Evolutionary conservation across 2,113 vertebrate genomes (phyloP).

Genomic region (Lepisosteus oculatus): DNA sequence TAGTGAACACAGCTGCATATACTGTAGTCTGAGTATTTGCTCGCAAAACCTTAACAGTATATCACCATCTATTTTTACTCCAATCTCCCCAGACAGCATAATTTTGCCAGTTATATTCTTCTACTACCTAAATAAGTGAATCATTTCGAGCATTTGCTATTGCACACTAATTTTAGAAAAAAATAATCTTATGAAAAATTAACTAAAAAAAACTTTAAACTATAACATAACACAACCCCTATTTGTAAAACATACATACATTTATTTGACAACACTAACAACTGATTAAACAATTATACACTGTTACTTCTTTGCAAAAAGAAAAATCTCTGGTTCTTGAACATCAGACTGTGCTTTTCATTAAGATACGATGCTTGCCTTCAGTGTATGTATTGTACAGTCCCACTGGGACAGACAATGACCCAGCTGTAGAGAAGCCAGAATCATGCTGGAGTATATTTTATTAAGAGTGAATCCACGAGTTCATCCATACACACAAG

Average conservation of each 20-base stretch:
- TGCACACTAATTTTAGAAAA: too few species aligned
- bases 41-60: too few species aligned
- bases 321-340: background rate
- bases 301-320: background rate
- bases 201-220: too few species aligned
- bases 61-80: too few species aligned
- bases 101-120: too few species aligned
- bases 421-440: slow-evolving; percentile 35
- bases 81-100: too few species aligned
- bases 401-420: slow-evolving; percentile 36
- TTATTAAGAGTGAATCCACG: slow-evolving; percentile 10
- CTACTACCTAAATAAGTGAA: too few species aligned
- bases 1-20: too few species aligned
- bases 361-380: background rate
- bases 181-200: too few species aligned
- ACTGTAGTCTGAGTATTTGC: too few species aligned
- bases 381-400: slow-evolving; percentile 18
- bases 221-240: too few species aligned
- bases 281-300: background rate
- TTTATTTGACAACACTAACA: background rate
- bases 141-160: too few species aligned
- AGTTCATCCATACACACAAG: slow-evolving; percentile 12
- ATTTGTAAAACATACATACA: background rate
- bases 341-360: slow-evolving; percentile 14
- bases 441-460: slow-evolving; percentile 43